Evolutionary conservation across 2,797 vertebrate genomes (phyloP).

Genomic region (Alfaro cultratus): DNA sequence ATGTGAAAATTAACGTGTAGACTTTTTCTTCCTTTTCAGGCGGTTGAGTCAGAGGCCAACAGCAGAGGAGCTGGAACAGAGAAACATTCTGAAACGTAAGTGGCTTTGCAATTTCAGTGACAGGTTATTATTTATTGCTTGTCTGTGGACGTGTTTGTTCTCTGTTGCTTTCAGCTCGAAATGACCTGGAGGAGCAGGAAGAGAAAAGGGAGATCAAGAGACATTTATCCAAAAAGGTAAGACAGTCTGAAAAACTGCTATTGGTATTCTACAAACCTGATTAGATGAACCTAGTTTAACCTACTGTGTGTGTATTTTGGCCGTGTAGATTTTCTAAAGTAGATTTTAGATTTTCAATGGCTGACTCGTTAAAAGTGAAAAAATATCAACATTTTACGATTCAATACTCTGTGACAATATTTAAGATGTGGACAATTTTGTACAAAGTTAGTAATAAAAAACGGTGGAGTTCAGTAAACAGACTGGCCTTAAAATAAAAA

Average conservation of each 20-base stretch:
- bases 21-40: conserved; percentile 77
- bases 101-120: conserved; percentile 21
- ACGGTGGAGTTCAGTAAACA: neutral
- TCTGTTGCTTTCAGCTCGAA: conserved; percentile 86
- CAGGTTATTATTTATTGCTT: neutral
- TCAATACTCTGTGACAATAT: neutral
- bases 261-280: neutral
- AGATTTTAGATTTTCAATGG: neutral
- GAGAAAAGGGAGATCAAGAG: conserved; percentile 98
- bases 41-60: conserved; percentile 96
- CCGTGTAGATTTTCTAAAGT: neutral
- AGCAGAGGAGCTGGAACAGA: conserved; percentile 95
- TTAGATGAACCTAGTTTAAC: conserved; percentile 27
- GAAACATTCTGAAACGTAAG: conserved; percentile 99
- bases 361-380: neutral
- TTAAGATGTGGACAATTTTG: neutral
- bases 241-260: conserved; percentile 31
- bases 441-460: neutral
- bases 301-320: neutral
- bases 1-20: neutral
- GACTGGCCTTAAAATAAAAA: neutral
- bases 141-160: neutral
- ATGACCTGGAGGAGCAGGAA: conserved; percentile 95
- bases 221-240: conserved; percentile 93
- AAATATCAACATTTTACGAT: neutral